Conservation (phyloP, 2,888 invertebrate species). For the Pecten maximus region DNA sequence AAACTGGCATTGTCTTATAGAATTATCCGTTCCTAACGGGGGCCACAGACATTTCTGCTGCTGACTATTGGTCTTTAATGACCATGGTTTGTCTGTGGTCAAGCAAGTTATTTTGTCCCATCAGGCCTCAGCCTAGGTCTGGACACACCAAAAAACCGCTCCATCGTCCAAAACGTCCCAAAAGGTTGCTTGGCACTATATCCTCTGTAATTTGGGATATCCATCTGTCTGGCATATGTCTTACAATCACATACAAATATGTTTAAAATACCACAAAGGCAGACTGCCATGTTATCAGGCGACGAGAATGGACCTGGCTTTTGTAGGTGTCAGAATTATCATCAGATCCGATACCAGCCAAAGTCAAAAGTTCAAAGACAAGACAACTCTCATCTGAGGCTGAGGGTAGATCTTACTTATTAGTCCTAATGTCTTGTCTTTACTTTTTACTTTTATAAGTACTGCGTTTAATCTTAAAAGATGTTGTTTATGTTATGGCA, state of each 20-base stretch:
- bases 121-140: not conserved
- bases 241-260: constrained; percentile 12
- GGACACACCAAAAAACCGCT: not conserved
- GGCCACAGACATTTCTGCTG: not conserved
- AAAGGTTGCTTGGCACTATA: not conserved
- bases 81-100: constrained; percentile 11
- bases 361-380: constrained; percentile 11
- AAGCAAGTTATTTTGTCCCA: not conserved
- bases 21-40: not conserved
- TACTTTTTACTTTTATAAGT: not conserved
- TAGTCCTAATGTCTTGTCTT: not conserved
- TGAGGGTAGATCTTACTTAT: not conserved
- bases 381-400: not conserved
- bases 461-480: not conserved
- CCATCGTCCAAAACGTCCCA: constrained; percentile 5
- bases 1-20: not conserved
- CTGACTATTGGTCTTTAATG: constrained; percentile 10
- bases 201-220: not conserved
- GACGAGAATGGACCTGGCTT: not conserved
- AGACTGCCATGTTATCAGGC: constrained; percentile 15
- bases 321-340: not conserved
- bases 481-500: not conserved
- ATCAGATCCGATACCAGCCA: not conserved
- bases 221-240: not conserved
- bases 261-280: constrained; percentile 35